Base-by-base conservation (phyloP, 2,888 invertebrate genomes). In the Caenorhabditis sp. region DNA sequence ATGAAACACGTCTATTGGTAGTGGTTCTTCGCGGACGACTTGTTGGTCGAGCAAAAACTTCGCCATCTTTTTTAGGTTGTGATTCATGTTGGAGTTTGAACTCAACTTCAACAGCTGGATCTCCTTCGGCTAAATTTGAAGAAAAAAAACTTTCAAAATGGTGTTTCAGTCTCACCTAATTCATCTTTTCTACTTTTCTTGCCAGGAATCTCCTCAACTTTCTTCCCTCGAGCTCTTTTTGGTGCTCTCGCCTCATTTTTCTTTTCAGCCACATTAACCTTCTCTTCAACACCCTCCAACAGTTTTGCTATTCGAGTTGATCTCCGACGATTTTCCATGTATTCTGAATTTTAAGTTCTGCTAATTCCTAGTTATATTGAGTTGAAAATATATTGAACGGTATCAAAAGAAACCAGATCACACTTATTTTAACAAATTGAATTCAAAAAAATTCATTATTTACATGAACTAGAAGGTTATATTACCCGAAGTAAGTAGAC, bases 11-110 rank as follows among this genome's bases (percentile, higher is more conserved):
- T 27, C 50, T 53, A 1, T 26, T 14, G 24, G 59, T 26, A 6
- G 24, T 27, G 14, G 64, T 55, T 12, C 69, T 59, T 12, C 69
- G 59, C 8, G 69, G 69, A 4, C 69, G 63, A 12, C 51, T 51
- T 62, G 23, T 3, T 2, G 8, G 21, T 21, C 10, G 21, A 19
- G 21, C 17, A 17, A 8, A 21, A 21, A 19, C 19, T 58, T 31
- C 19, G 1, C n/a, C 57, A 1, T 17, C 19, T 36, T 58, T 58
- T 1, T 58, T 19, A 3, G 1, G 1, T 21, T 26, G 6, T 36
- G 2, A 8, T 58, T 36, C 57, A 27, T 17, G 26, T 26, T 55
- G 26, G 14, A 27, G 2, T 3, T 26, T 19, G 8, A 55, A 24
- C 17, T 23, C 12, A 3, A 55, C 27, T 55, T 55, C 55, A 12